Evolutionary conservation across 2,888 invertebrate species (phyloP), one percentile per base, ranked within the genome.

Genomic region (Cepaea hortensis): DNA sequence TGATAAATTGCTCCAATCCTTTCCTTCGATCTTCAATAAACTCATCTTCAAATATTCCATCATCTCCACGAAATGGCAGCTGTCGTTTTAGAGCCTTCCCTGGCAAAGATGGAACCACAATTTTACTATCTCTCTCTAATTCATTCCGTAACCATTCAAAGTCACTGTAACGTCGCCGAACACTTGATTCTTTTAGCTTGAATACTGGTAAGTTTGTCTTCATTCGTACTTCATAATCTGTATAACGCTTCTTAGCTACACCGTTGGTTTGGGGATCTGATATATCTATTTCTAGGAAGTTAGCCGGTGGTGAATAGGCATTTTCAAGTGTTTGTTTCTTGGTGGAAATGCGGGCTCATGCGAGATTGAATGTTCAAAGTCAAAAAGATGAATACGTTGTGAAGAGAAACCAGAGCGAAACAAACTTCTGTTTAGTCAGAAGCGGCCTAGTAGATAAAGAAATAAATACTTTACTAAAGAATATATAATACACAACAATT

Each of bases 81-180:
- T 99, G 99, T 94, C 99, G 96, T 95, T 99, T 99, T 96, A 98
- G 97, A 9, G 99, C 99, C 96, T 99, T 99, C 35, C 99, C 98
- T 4, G 99, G 99, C 93, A 99, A 95, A 65, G 98, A 97, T 88
- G 99, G 99, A 75, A 99, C 99, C 85, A 99, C 99, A 95, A 99
- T 99, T 96, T 99, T 99, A 95, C 99, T 99, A 95, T 99, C 99
- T 95, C 99, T 96, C 95, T 99, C 99, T 93, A 99, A 95, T 95
- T 99, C 99, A 94, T 97, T 98, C 95, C 99, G 96, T 90, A 99
- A 96, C 99, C 99, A 99, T 95, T 99, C 99, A 95, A 99, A 99
- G 95, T 99, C 99, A 95, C 99, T 99, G 96, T 99, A 99, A 94
- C 99, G 96, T 94, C 99, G 96, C 93, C 99, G 96, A 4, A 99